A percentile compares a stretch with the other conserved stretches of the same genome.
Conservation (phyloP, 1,140 invertebrate genomes). For the Gryon sp. region DNA sequence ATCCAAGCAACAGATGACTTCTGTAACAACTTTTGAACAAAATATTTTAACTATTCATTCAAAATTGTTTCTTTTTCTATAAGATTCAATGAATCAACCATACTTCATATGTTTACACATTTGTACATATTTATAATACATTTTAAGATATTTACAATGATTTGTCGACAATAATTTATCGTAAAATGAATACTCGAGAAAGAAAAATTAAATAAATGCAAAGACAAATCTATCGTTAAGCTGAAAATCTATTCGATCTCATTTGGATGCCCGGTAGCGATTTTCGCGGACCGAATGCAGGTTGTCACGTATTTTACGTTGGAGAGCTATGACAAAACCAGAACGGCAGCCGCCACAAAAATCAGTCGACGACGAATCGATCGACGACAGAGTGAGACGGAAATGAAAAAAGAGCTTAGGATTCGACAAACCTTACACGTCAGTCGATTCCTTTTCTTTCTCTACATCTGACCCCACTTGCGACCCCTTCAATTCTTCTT, state of each 20-base stretch:
- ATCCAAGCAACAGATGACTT: constrained; percentile 1
- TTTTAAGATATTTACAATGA: too few species aligned
- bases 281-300: constrained; percentile 16
- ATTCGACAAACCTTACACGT: constrained; percentile 54
- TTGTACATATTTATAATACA: too few species aligned
- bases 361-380: constrained; percentile 53
- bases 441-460: constrained; percentile 38
- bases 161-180: too few species aligned
- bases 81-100: too few species aligned
- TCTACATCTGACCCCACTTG: constrained; percentile 27
- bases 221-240: neutral
- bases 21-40: too few species aligned
- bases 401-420: constrained; percentile 45
- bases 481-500: constrained; percentile 19
- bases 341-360: constrained; percentile 38
- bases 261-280: constrained; percentile 26
- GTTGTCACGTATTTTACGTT: constrained; percentile 39
- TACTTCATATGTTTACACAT: too few species aligned
- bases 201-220: too few species aligned
- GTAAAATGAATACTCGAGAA: too few species aligned
- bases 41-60: too few species aligned
- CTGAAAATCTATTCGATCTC: constrained; percentile 19
- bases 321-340: constrained; percentile 43
- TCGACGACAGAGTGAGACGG: constrained; percentile 31
- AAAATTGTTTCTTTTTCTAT: too few species aligned